Evolutionary conservation across 2,113 vertebrate genomes (phyloP).

Genomic region (Brachirus orientalis): DNA sequence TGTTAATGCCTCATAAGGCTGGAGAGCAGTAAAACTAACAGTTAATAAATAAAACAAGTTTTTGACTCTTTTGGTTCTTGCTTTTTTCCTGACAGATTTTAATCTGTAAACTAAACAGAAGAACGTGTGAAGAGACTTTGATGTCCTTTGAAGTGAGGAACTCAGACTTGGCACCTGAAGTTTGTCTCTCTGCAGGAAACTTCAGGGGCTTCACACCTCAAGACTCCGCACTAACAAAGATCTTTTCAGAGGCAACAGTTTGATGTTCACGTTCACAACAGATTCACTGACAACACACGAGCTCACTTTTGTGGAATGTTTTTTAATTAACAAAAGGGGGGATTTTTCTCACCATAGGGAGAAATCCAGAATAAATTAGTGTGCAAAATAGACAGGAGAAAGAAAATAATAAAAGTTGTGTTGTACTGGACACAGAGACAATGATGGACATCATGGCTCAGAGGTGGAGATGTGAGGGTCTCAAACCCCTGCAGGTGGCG

Average conservation of each 20-base stretch:
- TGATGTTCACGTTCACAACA: too few species aligned
- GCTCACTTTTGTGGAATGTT: too few species aligned
- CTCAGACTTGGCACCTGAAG: slow-evolving; percentile 46
- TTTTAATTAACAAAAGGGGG: too few species aligned
- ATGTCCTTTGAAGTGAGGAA: slow-evolving; percentile 35
- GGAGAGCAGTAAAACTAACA: too few species aligned
- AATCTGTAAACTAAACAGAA: background rate
- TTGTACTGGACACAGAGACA: slow-evolving; percentile 23
- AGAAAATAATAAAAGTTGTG: slow-evolving; percentile 1
- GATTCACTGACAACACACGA: background rate
- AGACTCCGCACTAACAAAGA: slow-evolving; percentile 2
- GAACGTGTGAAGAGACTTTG: slow-evolving; percentile 1
- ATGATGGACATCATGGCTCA: slow-evolving; percentile 13
- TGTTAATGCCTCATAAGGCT: too few species aligned
- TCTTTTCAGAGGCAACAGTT: background rate
- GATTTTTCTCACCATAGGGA: slow-evolving; percentile 65
- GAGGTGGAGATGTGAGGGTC: slow-evolving; percentile 16
- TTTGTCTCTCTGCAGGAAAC: slow-evolving; percentile 34
- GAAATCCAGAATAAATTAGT: slow-evolving; percentile 70
- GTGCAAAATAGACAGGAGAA: slow-evolving; percentile 65
- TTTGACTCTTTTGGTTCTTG: background rate
- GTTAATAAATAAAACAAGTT: too few species aligned
- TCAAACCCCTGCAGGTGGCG: slow-evolving; percentile 3
- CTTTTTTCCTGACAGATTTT: background rate
- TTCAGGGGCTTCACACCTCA: slow-evolving; percentile 12